Conservation (phyloP, 2,797 vertebrate species). For the Sebastes aleutianus region DNA sequence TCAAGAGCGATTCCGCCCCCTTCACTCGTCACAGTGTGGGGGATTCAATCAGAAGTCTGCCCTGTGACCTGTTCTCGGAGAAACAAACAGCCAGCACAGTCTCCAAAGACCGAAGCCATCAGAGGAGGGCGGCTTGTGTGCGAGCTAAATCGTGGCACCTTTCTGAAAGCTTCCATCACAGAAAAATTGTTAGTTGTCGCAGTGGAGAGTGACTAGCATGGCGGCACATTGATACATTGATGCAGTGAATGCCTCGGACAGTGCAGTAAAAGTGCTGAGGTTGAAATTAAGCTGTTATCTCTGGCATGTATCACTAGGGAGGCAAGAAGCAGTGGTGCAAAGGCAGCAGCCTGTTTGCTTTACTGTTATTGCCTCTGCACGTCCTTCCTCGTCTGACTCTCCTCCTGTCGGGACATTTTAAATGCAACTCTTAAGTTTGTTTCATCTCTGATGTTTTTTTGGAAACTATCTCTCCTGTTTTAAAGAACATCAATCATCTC, state of each 20-base stretch:
- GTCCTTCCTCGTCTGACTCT: constrained; percentile 61
- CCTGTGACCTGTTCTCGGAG: constrained; percentile 67
- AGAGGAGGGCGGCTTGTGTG: constrained; percentile 55
- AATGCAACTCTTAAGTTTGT: constrained; percentile 30
- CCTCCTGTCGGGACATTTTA: constrained; percentile 37
- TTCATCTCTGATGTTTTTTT: constrained; percentile 8
- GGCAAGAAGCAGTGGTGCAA: constrained; percentile 63
- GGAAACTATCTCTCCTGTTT: neutral
- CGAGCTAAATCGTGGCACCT: constrained; percentile 56
- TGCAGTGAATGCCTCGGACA: constrained; percentile 69
- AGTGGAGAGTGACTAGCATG: constrained; percentile 77
- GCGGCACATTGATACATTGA: constrained; percentile 71
- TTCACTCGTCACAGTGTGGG: constrained; percentile 63
- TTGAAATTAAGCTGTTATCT: constrained; percentile 79
- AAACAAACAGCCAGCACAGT: constrained; percentile 72
- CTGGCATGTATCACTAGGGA: constrained; percentile 75
- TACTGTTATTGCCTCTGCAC: constrained; percentile 72
- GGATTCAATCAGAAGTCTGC: constrained; percentile 75
- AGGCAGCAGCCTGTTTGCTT: constrained; percentile 72
- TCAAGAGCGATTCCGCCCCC: constrained; percentile 53
- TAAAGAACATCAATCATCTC: neutral
- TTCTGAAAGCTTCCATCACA: constrained; percentile 66
- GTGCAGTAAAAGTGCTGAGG: constrained; percentile 79
- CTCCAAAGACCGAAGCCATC: constrained; percentile 71
- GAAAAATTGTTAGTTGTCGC: constrained; percentile 68